Evolutionary conservation across 2,113 vertebrate genomes (phyloP), one percentile per base, ranked within the genome.

Genomic region (Crotalus horridus): DNA sequence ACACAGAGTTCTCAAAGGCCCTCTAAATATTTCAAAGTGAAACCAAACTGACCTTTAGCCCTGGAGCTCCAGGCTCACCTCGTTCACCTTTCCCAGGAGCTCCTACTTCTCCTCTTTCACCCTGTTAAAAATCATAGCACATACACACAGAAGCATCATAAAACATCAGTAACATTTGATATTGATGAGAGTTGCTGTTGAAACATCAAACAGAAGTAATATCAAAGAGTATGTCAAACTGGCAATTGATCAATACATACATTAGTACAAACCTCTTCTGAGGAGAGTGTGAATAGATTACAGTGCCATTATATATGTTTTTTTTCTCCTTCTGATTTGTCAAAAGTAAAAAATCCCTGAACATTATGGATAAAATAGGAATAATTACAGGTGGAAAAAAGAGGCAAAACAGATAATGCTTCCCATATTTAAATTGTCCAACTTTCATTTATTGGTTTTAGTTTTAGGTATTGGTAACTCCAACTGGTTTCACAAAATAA

Each of bases 41-140:
- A 94, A 90, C 90, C 92, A 90, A 85, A 96, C 98, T 97, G 89
- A 99, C 99, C 99, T 99, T 99, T 91, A 97, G 98, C 93, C 99
- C 99, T 43, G 96, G 85, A 64, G 94, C 94, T 96, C 99, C 99
- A 13, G 97, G 96, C 56, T 99, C 98, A 88, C 99, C 99, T 94
- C 98, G 96, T 43, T 99, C 99, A 1, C 99, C 99, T 95, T 98
- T 99, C 93, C 99, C 99, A 92, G 98, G 96, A 55, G 98, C 98
- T 7, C 99, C 99, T 3, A 97, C 93, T 29, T 99, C 99, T 87
- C 99, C 99, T 96, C 97, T 97, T 94, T 99, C 99, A 23, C 99
- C 99, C 99, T 99, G 87, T 90, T 55, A 95, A 92, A 95, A 87
- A 96, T 53, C 29, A 69, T 51, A 96, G 94, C 21, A 96, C 6